Evolutionary conservation across 2,888 invertebrate species (phyloP).

Genomic region (Perizoma affinitatum): DNA sequence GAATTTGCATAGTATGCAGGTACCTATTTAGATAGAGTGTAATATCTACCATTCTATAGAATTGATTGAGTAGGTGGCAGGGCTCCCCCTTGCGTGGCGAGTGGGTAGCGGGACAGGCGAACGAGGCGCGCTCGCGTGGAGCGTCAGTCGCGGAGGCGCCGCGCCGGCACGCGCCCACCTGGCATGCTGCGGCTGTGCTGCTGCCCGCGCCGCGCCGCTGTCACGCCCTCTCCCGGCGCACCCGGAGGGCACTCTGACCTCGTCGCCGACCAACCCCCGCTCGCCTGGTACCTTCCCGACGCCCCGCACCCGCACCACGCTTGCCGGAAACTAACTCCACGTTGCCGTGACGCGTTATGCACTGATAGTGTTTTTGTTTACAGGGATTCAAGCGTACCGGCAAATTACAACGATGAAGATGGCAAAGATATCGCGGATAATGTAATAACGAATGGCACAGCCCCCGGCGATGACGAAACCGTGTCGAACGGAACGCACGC

Average conservation of each 20-base stretch:
- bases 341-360: constrained; percentile 14
- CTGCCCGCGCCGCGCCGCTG: constrained; percentile 54
- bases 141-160: constrained; percentile 71
- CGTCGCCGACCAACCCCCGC: constrained; percentile 72
- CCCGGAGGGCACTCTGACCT: constrained; percentile 52
- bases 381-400: constrained; percentile 73
- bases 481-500: constrained; percentile 41
- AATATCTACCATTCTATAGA: constrained; percentile 17
- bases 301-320: constrained; percentile 10
- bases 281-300: constrained; percentile 65
- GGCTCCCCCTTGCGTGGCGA: constrained; percentile 24
- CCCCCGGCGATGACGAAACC: constrained; percentile 38
- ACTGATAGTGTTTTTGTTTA: constrained; percentile 50
- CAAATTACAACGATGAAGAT: constrained; percentile 49
- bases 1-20: not conserved
- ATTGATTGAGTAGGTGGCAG: constrained; percentile 54
- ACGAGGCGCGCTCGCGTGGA: constrained; percentile 55
- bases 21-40: not conserved
- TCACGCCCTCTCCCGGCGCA: constrained; percentile 54
- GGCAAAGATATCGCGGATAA: constrained; percentile 15
- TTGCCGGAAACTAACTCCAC: constrained; percentile 6
- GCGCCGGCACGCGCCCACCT: constrained; percentile 60
- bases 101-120: constrained; percentile 43
- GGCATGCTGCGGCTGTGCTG: constrained; percentile 71
- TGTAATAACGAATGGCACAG: constrained; percentile 4